Base-by-base conservation (phyloP, 2,797 vertebrate species). In the Numenius phaeopus region DNA sequence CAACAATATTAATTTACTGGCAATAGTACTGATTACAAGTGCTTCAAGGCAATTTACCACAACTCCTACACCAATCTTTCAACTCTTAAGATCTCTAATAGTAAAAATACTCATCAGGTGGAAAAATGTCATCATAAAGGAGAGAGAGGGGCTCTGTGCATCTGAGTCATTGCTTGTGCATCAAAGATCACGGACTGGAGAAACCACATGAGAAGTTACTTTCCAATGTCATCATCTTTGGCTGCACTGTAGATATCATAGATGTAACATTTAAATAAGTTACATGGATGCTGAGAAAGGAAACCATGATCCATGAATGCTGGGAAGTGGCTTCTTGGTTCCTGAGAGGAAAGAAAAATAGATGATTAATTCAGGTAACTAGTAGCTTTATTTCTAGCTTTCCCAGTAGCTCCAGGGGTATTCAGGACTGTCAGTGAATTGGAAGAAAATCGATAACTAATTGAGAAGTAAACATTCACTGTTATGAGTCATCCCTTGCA, bases 311-410 rank as follows among this genome's bases (percentile, higher is more conserved):
- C 69, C 65, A 49, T 37, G 26, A 70, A 70, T 40, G 29, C 57
- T 83, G 65, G 90, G 30, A 83, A 72, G 61, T 47, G 39, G 23
- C 17, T 92, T 88, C n/a, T 65, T 75, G 13, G 46, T 42, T 83
- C 47, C 67, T 37, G 24, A 40, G 32, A 77, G 82, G 75, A 50
- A 75, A 85, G 82, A 54, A 86, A 92, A 66, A 3, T 18, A 76
- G 12, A 42, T 58, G 54, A 86, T 75, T 94, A 76, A 85, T 95
- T 86, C 80, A 77, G 69, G 54, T 75, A 94, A 83, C 61, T 59
- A 37, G 19, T 55, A 88, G 11, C 10, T 71, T 81, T 91, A 64
- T 57, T 91, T 93, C 61, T 71, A 49, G 21, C 9, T 94, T 94
- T 86, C 19, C 6, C 17, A 34, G 18, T 49, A 71, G 44, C 34